Evolutionary conservation across 1,140 invertebrate genomes (phyloP).

Genomic region (Nephotettix cincticeps): DNA sequence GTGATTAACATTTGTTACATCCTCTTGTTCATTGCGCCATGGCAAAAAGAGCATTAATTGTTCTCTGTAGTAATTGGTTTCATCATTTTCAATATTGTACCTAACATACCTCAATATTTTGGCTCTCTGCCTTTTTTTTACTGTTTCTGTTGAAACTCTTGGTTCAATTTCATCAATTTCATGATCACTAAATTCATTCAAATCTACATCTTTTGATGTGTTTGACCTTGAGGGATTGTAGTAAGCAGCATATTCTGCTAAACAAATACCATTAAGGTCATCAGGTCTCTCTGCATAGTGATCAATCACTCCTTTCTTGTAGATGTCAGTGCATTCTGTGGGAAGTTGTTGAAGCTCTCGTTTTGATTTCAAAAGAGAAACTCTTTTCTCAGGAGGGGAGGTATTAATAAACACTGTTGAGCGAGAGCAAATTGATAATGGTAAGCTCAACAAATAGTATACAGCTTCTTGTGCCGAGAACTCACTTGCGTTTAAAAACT

Average conservation of each 20-base stretch:
- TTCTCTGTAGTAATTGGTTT: too few species aligned
- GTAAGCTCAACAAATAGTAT: too few species aligned
- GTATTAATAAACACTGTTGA: not conserved
- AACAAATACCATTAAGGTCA: not conserved
- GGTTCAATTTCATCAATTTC: too few species aligned
- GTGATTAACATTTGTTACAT: not conserved
- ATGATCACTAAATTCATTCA: not conserved
- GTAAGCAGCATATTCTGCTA: not conserved
- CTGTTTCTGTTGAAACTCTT: too few species aligned
- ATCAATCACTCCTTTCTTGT: not conserved
- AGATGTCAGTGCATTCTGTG: not conserved
- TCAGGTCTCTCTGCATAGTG: not conserved
- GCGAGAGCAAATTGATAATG: too few species aligned
- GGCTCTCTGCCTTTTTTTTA: too few species aligned
- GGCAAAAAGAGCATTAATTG: too few species aligned
- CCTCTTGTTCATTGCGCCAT: slow-evolving; percentile 14
- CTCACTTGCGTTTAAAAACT: too few species aligned
- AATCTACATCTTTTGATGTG: not conserved
- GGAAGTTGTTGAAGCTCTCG: not conserved
- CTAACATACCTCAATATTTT: too few species aligned
- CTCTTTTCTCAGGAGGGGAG: not conserved
- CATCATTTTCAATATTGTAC: too few species aligned
- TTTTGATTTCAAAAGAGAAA: not conserved
- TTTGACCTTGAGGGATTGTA: not conserved
- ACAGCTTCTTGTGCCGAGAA: too few species aligned